A percentile compares a stretch with the other conserved stretches of the same genome.
Conservation (phyloP, 2,113 vertebrate genomes). For the Echinops telfairi region DNA sequence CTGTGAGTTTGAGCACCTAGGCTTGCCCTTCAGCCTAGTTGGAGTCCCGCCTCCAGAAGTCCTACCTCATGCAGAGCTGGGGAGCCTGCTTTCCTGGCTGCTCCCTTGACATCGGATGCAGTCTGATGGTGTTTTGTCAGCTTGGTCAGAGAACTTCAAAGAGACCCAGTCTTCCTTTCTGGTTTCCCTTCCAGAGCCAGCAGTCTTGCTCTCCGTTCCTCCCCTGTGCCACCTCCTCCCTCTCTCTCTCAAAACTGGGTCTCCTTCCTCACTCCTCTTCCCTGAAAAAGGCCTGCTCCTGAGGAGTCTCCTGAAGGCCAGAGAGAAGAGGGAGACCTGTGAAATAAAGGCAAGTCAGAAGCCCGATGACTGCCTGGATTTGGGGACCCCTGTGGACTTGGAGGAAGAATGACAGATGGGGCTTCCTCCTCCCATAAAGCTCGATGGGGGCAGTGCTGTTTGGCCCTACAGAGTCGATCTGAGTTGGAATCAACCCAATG, state of each 20-base stretch:
- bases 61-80: background rate
- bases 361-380: background rate
- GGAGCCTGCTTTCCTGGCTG: constrained; percentile 51
- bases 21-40: background rate
- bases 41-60: constrained; percentile 3
- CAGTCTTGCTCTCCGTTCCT: constrained; percentile 63
- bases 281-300: background rate
- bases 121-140: constrained; percentile 66
- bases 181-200: constrained; percentile 77
- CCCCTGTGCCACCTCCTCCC: background rate
- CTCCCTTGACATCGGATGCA: constrained; percentile 28
- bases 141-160: constrained; percentile 74
- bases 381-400: background rate
- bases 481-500: too few relatives aligned
- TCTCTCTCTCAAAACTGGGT: constrained; percentile 59
- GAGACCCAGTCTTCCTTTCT: constrained; percentile 69
- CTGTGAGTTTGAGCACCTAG: background rate
- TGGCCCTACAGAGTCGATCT: too few relatives aligned
- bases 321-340: background rate
- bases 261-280: background rate
- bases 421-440: too few relatives aligned
- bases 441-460: too few relatives aligned
- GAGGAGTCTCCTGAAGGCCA: background rate
- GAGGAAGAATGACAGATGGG: too few relatives aligned
- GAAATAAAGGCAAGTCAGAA: constrained; percentile 19